Evolutionary conservation across 2,888 invertebrate genomes (phyloP), one percentile per base, ranked within the genome.

Genomic region (Tenthredo notha): DNA sequence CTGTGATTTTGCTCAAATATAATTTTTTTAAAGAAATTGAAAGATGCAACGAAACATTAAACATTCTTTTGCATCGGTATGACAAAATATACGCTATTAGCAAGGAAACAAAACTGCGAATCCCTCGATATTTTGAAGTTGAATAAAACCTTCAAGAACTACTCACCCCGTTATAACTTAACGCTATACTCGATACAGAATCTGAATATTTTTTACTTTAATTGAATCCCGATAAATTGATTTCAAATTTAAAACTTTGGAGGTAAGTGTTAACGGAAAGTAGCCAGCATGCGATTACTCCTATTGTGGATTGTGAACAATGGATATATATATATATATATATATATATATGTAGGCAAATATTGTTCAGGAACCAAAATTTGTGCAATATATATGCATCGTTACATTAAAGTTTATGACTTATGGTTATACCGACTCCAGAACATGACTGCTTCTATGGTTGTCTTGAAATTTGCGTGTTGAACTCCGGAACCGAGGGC

Each of bases 391-490:
- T 61, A 37, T 70, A 70, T 15, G 1, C 37, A 61, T 3, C 9
- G n/a, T 70, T 70, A 9, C 18, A 70, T 70, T n/a, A 70, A 2
- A 70, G 18, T 37, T 37, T 37, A 70, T 70, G 70, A 37, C 70
- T 37, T 37, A 70, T 70, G 37, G 70, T 33, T 37, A 0, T 37
- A 0, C 33, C 18, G n/a, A 70, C 37, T 70, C 18, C 5, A 37
- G n/a, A 70, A 37, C 33, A 37, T 37, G 37, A 33, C 70, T 18
- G 70, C 37, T 70, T 37, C 6, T 70, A 9, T 37, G n/a, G 37
- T 29, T 61, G 61, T 61, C 61, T 61, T 25, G 61, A 21, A 21
- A 61, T 61, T 61, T 25, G 70, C n/a, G 54, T 33, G 67, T 67
- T 33, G 29, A 33, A 12, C 67, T 25, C 67, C 29, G 33, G 67